A percentile compares a stretch with the other conserved stretches of the same genome.
These are phyloP conservation scores for Scotopteryx bipunctaria DNA, from an alignment of 2,888 invertebrate genomes.

Conservation along the genomic window DNA sequence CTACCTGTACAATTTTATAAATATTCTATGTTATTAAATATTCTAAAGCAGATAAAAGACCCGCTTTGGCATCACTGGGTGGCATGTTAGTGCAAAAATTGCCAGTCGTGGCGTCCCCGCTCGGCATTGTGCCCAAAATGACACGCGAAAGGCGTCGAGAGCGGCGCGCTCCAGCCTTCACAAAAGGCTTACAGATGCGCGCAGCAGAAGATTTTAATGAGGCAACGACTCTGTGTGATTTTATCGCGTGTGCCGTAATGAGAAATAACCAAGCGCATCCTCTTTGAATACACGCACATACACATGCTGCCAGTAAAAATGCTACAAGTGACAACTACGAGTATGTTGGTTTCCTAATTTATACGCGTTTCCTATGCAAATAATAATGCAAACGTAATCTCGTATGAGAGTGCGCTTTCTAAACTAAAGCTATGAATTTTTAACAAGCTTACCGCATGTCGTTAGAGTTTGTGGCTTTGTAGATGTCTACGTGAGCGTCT, in stretches of 20 bases:
- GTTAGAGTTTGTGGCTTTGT: conserved; percentile 30
- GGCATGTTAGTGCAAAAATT: conserved; percentile 70
- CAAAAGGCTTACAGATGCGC: conserved; percentile 83
- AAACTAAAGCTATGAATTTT: conserved; percentile 40
- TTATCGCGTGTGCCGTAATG: conserved; percentile 81
- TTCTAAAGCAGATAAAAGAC: conserved; percentile 59
- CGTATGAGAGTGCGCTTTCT: conserved; percentile 34
- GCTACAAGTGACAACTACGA: conserved; percentile 58
- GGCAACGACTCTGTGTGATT: conserved; percentile 83
- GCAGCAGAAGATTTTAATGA: conserved; percentile 84
- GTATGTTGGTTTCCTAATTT: conserved; percentile 42
- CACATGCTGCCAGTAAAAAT: conserved; percentile 63
- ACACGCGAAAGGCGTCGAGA: conserved; percentile 81
- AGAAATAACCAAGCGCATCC: conserved; percentile 82
- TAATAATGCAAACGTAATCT: conserved; percentile 35
- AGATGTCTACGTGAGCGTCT: conserved; percentile 29
- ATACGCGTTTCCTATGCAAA: conserved; percentile 39
- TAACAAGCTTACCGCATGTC: conserved; percentile 36
- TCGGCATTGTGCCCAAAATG: conserved; percentile 79
- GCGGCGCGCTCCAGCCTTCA: conserved; percentile 71
- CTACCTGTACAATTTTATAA: no score
- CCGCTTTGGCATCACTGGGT: conserved; percentile 40
- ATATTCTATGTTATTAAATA: not conserved
- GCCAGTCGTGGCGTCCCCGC: conserved; percentile 58
- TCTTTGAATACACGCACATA: conserved; percentile 72